phyloP scores from a whole-genome alignment of 2,888 invertebrate genomes.

The Hydroisotoma schaefferi region DNA sequence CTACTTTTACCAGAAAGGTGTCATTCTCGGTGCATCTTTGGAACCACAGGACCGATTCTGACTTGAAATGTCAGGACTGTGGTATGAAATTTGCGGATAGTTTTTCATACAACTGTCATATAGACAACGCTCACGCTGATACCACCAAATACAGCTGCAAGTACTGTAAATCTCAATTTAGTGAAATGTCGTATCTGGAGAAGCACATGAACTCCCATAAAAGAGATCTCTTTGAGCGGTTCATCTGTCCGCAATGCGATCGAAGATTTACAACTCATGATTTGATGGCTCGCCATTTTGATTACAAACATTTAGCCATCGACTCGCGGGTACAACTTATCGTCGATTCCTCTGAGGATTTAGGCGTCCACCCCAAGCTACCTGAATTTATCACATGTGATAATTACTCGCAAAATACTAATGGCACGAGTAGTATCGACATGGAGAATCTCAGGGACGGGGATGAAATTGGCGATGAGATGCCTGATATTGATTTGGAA shows the following conservation, averaged over 20 bases:
- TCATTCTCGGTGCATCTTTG: slow-evolving; percentile 1
- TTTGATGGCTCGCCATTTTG: neutral
- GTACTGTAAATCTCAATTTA: slow-evolving; percentile 6
- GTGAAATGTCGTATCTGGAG: neutral
- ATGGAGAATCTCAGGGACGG: neutral
- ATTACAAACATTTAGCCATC: slow-evolving; percentile 2
- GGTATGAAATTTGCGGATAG: slow-evolving; percentile 1
- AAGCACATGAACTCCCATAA: slow-evolving; percentile 1
- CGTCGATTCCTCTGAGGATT: neutral
- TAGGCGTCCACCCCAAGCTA: neutral
- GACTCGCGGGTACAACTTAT: neutral
- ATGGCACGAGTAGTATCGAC: neutral
- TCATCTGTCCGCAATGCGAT: slow-evolving; percentile 5
- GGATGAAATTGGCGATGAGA: neutral
- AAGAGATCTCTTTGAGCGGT: neutral
- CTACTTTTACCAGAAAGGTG: slow-evolving; percentile 10
- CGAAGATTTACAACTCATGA: neutral
- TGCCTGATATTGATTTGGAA: neutral
- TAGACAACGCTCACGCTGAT: neutral
- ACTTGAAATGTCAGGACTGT: slow-evolving; percentile 1
- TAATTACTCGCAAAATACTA: neutral
- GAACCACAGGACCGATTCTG: slow-evolving; percentile 3
- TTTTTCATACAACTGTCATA: neutral
- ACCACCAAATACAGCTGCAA: slow-evolving; percentile 4
- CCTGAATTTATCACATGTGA: neutral